Base-by-base conservation (phyloP, 2,113 vertebrate genomes). In the Syrmaticus mikado region DNA sequence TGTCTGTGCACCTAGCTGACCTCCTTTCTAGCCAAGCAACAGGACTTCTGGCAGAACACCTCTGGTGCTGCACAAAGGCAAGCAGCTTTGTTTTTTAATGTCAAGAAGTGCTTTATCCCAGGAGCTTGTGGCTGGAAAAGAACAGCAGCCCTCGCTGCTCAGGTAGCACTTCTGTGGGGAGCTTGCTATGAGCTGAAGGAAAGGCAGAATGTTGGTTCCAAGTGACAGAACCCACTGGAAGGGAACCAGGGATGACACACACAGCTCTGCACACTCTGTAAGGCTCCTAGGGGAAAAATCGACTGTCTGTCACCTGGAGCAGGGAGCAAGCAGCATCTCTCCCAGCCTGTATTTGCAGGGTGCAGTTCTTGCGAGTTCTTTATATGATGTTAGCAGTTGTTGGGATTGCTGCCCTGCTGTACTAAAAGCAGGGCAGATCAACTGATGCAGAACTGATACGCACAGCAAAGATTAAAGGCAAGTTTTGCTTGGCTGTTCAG, bases 401-500 rank as follows among this genome's bases (percentile, higher is more conserved):
- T n/a, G 52, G 48, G 52, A 83, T 65, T 3, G 19, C 66, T 75
- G 81, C 67, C 36, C 81, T 30, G 52, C 88, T 55, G 73, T 10
- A 11, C 92, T 6, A 10, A 16, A 46, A 34, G 45, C 68, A 45
- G 61, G 17, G 70, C 48, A 76, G 43, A 62, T 4, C 70, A 65
- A 77, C 17, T 12, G 50, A 50, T 11, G 57, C 86, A 88, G 61
- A 90, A 61, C 89, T 48, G 66, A 60, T 70, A 62, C 0, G 0
- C 65, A 10, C 1, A 10, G 52, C 55, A 28, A 57, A 55, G 41
- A 77, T 38, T 46, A 72, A 78, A 81, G 80, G 73, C 22, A 57
- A 66, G 41, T 27, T 90, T 36, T 48, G 57, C 73, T 24, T 21
- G 57, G 88, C 36, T 93, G 88, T 61, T 89, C 86, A 76, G 89